Conservation (phyloP, 2,888 invertebrate genomes). For the Cyclophora albipunctata region DNA sequence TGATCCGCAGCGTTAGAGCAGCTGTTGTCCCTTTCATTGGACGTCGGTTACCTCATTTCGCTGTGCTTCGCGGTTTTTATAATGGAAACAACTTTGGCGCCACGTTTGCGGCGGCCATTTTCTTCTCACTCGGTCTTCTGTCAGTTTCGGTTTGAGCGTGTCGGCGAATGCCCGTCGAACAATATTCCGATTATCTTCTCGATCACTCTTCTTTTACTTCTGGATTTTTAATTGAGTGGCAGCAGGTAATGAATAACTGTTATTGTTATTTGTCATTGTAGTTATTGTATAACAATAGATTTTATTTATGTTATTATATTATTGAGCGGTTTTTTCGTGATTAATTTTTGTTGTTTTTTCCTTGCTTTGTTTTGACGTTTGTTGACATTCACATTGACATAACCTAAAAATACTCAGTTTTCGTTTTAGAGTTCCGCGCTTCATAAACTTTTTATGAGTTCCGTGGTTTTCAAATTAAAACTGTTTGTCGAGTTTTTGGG, state of each 20-base stretch:
- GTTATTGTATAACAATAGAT: conserved; percentile 3
- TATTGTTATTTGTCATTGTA: background rate
- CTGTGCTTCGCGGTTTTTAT: conserved; percentile 21
- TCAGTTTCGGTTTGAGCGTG: conserved; percentile 53
- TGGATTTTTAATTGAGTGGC: conserved; percentile 34
- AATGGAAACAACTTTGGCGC: conserved; percentile 31
- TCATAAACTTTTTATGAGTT: too few species aligned
- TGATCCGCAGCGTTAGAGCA: too few species aligned
- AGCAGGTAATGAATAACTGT: conserved; percentile 27
- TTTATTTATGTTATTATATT: too few species aligned
- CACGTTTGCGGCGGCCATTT: conserved; percentile 55
- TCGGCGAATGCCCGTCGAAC: conserved; percentile 39
- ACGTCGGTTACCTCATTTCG: background rate
- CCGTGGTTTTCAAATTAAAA: too few species aligned
- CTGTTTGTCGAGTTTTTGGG: too few species aligned
- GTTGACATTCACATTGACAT: too few species aligned
- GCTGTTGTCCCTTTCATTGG: background rate
- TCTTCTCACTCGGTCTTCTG: conserved; percentile 64
- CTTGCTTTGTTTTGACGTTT: too few species aligned
- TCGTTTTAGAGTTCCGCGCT: too few species aligned
- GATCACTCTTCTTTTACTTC: conserved; percentile 51
- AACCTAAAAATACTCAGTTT: too few species aligned
- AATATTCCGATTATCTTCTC: conserved; percentile 43
- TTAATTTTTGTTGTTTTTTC: too few species aligned
- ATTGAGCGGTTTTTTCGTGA: too few species aligned